A percentile compares a stretch with the other conserved stretches of the same genome.
phyloP scores from a whole-genome alignment of 2,113 vertebrate species.

The Orcinus orca region DNA sequence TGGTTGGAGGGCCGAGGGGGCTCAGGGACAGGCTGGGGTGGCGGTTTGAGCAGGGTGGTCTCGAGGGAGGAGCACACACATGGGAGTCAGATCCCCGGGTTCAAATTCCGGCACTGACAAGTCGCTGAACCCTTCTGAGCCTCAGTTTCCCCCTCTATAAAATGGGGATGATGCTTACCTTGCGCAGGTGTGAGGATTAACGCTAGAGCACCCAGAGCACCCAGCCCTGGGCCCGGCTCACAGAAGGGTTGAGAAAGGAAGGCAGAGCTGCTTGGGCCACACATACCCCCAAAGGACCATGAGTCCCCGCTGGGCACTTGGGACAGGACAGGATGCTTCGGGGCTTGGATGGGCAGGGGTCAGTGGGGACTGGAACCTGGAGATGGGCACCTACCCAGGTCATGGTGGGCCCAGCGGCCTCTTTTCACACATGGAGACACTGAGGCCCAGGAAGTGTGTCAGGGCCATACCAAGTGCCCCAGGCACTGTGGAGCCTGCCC shows the following conservation, averaged over 20 bases:
- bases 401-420: neutral
- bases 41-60: no score
- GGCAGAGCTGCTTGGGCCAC: neutral
- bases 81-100: neutral
- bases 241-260: neutral
- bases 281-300: neutral
- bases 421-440: neutral
- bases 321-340: neutral
- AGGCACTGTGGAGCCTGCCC: neutral
- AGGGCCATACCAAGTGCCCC: neutral
- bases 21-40: neutral
- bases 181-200: no score
- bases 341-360: neutral
- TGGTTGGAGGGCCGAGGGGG: neutral
- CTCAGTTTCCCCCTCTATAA: neutral
- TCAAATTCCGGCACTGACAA: neutral
- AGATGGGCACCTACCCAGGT: neutral
- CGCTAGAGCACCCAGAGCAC: neutral
- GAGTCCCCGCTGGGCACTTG: accelerated
- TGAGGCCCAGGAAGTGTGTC: neutral
- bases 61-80: neutral
- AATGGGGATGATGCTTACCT: neutral
- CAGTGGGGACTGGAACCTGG: neutral
- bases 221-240: neutral
- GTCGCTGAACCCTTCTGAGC: neutral